These are phyloP conservation scores for Drosophila antonietae DNA, from an alignment of 2,888 invertebrate species.

Conservation along the genomic window DNA sequence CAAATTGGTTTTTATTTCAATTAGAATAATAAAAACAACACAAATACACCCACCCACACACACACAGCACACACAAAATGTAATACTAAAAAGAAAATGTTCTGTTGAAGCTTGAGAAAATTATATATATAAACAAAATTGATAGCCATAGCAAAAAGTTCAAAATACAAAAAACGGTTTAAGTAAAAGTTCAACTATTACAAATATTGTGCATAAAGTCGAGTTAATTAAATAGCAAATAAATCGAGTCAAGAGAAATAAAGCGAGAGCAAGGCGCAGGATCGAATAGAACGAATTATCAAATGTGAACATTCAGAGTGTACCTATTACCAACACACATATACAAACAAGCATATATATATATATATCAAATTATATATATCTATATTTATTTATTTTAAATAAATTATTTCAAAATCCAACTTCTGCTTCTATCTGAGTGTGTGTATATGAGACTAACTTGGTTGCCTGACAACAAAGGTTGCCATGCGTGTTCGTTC, in stretches of 20 bases:
- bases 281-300: conserved; percentile 47
- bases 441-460: conserved; percentile 1
- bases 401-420: conserved; percentile 77
- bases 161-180: conserved; percentile 59
- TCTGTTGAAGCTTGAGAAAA: conserved; percentile 41
- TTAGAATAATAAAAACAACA: conserved; percentile 19
- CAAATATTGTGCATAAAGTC: conserved; percentile 48
- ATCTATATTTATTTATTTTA: conserved; percentile 59
- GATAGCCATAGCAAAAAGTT: conserved; percentile 59
- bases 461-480: conserved; percentile 58
- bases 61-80: neutral
- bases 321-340: conserved; percentile 64
- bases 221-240: conserved; percentile 44
- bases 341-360: conserved; percentile 56
- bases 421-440: conserved; percentile 1
- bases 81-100: neutral
- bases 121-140: conserved; percentile 48
- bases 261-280: neutral
- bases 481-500: conserved; percentile 70
- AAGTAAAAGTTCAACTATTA: conserved; percentile 64
- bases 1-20: conserved; percentile 43
- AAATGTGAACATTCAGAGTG: conserved; percentile 64
- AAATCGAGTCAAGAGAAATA: conserved; percentile 25
- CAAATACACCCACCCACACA: conserved; percentile 19
- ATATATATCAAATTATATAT: conserved; percentile 18